phyloP scores from a whole-genome alignment of 2,113 vertebrate species.

The Scopus umbretta region DNA sequence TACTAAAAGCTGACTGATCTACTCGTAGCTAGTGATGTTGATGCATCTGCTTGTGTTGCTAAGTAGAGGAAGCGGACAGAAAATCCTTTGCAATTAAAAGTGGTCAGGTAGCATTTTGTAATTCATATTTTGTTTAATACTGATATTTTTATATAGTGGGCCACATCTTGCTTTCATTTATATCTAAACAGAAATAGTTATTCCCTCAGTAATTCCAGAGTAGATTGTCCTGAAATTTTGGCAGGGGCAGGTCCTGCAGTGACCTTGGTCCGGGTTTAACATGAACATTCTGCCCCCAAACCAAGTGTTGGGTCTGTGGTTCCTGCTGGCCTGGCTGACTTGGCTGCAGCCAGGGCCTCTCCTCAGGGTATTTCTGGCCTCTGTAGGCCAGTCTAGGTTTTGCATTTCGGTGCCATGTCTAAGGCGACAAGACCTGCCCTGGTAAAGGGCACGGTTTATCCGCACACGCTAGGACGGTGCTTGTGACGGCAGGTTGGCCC shows the following conservation, averaged over 20 bases:
- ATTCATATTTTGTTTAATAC: neutral
- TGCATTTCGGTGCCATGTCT: neutral
- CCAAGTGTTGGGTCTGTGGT: neutral
- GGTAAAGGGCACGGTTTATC: neutral
- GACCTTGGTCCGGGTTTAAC: neutral
- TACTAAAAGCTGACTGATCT: neutral
- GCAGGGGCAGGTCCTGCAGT: neutral
- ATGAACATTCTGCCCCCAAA: neutral
- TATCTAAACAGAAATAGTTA: neutral
- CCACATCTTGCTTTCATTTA: neutral
- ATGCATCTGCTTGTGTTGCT: neutral
- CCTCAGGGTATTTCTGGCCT: neutral
- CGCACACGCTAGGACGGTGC: accelerated
- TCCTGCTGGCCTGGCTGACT: neutral
- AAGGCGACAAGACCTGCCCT: neutral
- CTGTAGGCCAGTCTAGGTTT: neutral
- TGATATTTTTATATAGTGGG: neutral
- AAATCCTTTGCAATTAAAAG: neutral
- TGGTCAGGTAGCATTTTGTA: neutral
- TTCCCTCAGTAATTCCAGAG: neutral
- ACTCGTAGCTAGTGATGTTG: neutral
- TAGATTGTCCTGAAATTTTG: neutral
- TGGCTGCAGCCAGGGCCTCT: neutral
- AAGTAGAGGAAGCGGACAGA: neutral
- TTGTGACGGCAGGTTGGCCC: neutral